phyloP scores from a whole-genome alignment of 2,113 vertebrate genomes.

The Alethe castanea region DNA sequence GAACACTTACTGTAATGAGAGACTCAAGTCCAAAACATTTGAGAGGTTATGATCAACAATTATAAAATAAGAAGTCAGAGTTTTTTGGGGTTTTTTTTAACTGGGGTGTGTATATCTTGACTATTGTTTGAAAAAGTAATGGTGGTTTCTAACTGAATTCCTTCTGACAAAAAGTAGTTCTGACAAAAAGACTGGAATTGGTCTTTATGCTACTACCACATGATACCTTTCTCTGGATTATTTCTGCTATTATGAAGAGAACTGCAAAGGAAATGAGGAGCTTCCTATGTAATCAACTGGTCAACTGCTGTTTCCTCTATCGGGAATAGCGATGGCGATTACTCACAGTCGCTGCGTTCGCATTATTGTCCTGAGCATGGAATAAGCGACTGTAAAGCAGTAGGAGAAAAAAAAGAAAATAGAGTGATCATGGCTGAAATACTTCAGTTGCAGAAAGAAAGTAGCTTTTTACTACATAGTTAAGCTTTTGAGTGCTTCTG shows the following conservation, averaged over 20 bases:
- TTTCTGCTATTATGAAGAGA: slow-evolving; percentile 20
- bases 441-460: not conserved
- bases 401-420: not conserved
- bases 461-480: not conserved
- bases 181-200: not conserved
- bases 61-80: not conserved
- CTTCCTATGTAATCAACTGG: slow-evolving; percentile 60
- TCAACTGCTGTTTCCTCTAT: slow-evolving; percentile 29
- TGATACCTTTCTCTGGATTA: not conserved
- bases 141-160: not conserved
- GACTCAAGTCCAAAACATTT: not conserved
- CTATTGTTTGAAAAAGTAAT: not conserved
- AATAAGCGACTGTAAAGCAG: not conserved
- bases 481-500: not conserved
- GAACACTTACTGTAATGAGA: not conserved
- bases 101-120: fast-evolving
- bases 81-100: not conserved
- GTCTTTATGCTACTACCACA: not conserved
- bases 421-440: not conserved
- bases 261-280: slow-evolving; percentile 53
- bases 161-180: not conserved
- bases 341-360: not conserved
- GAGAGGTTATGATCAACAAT: not conserved
- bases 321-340: not conserved
- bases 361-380: not conserved